Percentiles rank a stretch among this genome's conserved stretches.
These are phyloP conservation scores for Thamnaconus septentrionalis DNA, from an alignment of 2,113 vertebrate species.

Conservation along the genomic window DNA sequence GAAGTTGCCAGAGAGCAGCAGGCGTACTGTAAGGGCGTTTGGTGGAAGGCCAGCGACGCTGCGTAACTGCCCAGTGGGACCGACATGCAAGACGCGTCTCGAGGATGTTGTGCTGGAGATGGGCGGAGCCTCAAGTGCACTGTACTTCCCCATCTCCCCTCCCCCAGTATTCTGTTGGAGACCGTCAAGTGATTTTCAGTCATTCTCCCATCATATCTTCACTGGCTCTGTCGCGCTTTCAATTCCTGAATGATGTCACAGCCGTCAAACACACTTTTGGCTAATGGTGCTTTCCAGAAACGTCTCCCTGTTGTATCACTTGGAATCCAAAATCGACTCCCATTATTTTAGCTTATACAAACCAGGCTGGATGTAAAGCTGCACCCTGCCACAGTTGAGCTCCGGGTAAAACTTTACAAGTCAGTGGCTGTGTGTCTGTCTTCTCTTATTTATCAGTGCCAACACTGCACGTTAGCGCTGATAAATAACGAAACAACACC, in stretches of 20 bases:
- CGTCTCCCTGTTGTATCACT: no score
- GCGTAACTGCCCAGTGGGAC: constrained; percentile 13
- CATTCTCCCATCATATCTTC: neutral
- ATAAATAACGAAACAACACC: no score
- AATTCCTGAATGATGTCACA: neutral
- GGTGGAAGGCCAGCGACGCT: constrained; percentile 10
- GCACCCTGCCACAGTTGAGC: no score
- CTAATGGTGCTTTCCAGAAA: neutral
- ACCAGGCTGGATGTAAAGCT: no score
- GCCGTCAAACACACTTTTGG: neutral
- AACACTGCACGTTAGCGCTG: no score
- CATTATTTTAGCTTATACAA: no score
- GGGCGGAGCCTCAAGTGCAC: constrained; percentile 19
- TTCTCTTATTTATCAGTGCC: no score
- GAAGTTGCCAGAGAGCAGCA: neutral
- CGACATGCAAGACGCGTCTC: constrained; percentile 1
- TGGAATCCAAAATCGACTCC: no score
- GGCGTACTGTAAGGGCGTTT: constrained; percentile 7
- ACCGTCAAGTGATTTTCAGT: neutral
- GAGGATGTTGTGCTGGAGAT: constrained; percentile 2
- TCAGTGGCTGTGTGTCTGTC: no score
- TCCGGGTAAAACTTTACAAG: no score
- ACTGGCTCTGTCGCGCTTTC: neutral
- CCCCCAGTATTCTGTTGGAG: no score
- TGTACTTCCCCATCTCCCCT: neutral